Evolutionary conservation across 2,797 vertebrate genomes (phyloP).

Genomic region (Tragopan temminckii): DNA sequence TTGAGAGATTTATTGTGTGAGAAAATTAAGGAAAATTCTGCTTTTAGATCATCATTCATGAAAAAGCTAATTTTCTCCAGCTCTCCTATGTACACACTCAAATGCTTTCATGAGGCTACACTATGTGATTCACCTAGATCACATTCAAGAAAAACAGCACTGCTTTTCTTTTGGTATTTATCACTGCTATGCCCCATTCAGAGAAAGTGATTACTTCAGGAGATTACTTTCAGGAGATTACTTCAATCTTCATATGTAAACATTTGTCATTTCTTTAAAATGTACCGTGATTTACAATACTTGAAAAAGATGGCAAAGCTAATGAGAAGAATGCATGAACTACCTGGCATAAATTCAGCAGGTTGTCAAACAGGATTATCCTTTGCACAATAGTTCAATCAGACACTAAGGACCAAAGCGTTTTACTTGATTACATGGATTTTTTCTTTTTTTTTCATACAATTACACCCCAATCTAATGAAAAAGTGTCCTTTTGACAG

Average conservation of each 20-base stretch:
- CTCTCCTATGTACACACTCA: rapidly evolving
- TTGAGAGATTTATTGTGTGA: neutral
- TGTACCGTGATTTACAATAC: constrained; percentile 32
- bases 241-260: neutral
- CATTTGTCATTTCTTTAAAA: neutral
- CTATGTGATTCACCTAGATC: neutral
- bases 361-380: constrained; percentile 64
- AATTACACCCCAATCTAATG: neutral
- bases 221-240: neutral
- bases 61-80: neutral
- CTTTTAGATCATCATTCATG: neutral
- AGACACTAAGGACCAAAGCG: neutral
- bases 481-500: neutral
- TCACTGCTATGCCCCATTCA: neutral
- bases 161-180: neutral
- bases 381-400: constrained; percentile 30
- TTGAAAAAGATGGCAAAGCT: constrained; percentile 48
- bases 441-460: neutral
- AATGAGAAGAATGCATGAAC: constrained; percentile 41
- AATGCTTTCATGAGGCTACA: neutral
- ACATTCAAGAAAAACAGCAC: neutral
- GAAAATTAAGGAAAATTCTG: neutral
- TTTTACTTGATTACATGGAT: neutral
- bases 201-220: neutral
- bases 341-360: constrained; percentile 47